Evolutionary conservation across 2,113 vertebrate species (phyloP).

Genomic region (Nerophis lumbriciformis): DNA sequence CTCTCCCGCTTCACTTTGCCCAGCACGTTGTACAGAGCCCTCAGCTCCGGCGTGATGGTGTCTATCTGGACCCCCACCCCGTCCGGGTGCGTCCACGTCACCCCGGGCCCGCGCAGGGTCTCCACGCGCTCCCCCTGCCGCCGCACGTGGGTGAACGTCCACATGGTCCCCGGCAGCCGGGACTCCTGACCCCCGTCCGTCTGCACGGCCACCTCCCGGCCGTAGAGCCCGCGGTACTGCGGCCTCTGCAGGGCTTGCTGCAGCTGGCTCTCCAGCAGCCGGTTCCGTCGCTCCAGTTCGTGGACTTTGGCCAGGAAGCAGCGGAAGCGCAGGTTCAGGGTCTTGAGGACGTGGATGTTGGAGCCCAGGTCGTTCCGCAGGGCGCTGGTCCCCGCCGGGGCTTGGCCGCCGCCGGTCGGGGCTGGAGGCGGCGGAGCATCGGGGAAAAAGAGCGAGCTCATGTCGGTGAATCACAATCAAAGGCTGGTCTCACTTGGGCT

Average conservation of each 20-base stretch:
- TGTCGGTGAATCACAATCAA: conserved; percentile 36
- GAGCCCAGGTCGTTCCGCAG: conserved; percentile 86
- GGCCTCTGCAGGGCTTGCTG: conserved; percentile 70
- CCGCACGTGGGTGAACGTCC: conserved; percentile 85
- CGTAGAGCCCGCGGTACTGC: conserved; percentile 68
- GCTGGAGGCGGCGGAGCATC: conserved; percentile 64
- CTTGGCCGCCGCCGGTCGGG: conserved; percentile 25
- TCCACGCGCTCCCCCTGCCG: conserved; percentile 78
- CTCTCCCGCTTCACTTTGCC: conserved; percentile 80
- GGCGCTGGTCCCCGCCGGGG: conserved; percentile 68
- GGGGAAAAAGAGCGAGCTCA: conserved; percentile 80
- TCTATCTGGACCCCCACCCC: conserved; percentile 81
- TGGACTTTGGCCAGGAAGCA: conserved; percentile 88
- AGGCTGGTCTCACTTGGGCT: neutral
- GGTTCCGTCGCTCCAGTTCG: conserved; percentile 83
- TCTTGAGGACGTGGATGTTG: conserved; percentile 87
- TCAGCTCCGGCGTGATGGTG: conserved; percentile 79
- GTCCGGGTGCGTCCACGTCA: conserved; percentile 76
- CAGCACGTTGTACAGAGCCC: conserved; percentile 80
- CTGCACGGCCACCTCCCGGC: conserved; percentile 79
- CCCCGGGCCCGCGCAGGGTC: conserved; percentile 78
- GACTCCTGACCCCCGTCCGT: conserved; percentile 71
- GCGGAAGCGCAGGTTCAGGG: conserved; percentile 86
- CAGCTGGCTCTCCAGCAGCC: conserved; percentile 80
- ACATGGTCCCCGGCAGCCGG: conserved; percentile 82